Evolutionary conservation across 1,140 invertebrate species (phyloP), one percentile per base, ranked within the genome.

Genomic region (Macrostomum lignano): DNA sequence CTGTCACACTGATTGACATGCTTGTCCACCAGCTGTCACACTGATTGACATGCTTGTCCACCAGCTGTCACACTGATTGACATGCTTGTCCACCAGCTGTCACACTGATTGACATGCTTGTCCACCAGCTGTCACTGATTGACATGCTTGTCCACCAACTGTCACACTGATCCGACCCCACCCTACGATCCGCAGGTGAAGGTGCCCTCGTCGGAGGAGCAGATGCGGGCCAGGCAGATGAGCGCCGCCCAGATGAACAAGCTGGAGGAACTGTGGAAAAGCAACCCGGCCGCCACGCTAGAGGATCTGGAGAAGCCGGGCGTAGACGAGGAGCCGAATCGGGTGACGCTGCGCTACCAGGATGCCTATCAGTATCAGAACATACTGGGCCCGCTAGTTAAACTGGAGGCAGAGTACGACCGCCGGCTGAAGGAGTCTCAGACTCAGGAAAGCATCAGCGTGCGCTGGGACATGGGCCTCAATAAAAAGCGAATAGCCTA

Each of bases 281-380:
- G 91, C 31, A 93, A 94, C 52, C 74, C 79, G 2, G 78, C 94
- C 46, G 86, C 88, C 0, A 88, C 77, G 10, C 78, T 94, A 46
- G 78, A 93, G 60, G 86, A 96, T 58, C 58, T 96, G 30, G 84
- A 96, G 50, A 84, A 88, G 48, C 84, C 86, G 0, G 86, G 86
- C 2, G 72, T 91, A 1, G 84, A 94, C 52, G 79, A 86, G 47
- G 84, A 94, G 48, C 84, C 82, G 0, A 76, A 88, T 47, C 82
- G 86, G 52, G 11, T 14, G 30, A n/a, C 31, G 37, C 42, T 28
- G 26, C 67, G 72, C 19, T 94, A 96, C 51, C 84, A 96, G 58
- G 86, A 96, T 65, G 86, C 84, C 5, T 94, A 88, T 53, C 84
- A 96, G 51, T 96, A 96, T 51, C 79, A 88, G 53, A 91, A 91